phyloP scores from a whole-genome alignment of 1,140 invertebrate species.

The Aphelenchoides besseyi region DNA sequence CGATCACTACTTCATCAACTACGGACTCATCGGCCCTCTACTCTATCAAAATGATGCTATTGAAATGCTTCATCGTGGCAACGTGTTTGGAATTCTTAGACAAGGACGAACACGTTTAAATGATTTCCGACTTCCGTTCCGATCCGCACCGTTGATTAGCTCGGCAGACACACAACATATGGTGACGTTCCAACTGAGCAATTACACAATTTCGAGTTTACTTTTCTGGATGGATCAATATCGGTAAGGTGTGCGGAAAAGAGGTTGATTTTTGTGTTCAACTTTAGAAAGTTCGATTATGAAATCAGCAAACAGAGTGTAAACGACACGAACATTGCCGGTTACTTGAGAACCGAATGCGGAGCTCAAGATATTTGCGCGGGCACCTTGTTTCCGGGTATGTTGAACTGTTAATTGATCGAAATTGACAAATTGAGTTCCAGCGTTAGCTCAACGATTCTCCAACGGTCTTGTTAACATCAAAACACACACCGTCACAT shows the following conservation, averaged over 20 bases:
- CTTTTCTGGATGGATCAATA: conserved; percentile 62
- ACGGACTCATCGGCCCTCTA: conserved; percentile 55
- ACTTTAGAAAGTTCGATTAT: conserved; percentile 60
- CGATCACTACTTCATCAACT: conserved; percentile 61
- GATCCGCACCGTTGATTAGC: conserved; percentile 41
- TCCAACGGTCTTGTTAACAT: conserved; percentile 59
- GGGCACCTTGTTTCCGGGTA: conserved; percentile 60
- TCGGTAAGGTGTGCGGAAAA: conserved; percentile 31
- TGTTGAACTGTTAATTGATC: neutral
- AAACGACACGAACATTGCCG: conserved; percentile 56
- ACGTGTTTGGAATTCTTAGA: conserved; percentile 60
- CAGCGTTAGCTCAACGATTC: conserved; percentile 52
- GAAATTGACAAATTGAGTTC: neutral
- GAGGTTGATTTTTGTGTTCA: too few relatives aligned
- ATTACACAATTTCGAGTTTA: conserved; percentile 54
- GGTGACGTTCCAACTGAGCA: conserved; percentile 36
- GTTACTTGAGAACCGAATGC: conserved; percentile 59
- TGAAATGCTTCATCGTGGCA: conserved; percentile 55
- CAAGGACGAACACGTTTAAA: conserved; percentile 60
- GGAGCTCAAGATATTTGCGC: conserved; percentile 59
- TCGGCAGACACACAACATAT: conserved; percentile 42
- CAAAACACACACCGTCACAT: conserved; percentile 60
- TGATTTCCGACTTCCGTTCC: conserved; percentile 60
- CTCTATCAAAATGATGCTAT: conserved; percentile 30
- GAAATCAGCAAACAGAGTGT: conserved; percentile 55